Percentiles rank a stretch among this genome's conserved stretches.
Evolutionary conservation across 1,140 invertebrate species (phyloP).

Genomic region (Brachystomella parvula): DNA sequence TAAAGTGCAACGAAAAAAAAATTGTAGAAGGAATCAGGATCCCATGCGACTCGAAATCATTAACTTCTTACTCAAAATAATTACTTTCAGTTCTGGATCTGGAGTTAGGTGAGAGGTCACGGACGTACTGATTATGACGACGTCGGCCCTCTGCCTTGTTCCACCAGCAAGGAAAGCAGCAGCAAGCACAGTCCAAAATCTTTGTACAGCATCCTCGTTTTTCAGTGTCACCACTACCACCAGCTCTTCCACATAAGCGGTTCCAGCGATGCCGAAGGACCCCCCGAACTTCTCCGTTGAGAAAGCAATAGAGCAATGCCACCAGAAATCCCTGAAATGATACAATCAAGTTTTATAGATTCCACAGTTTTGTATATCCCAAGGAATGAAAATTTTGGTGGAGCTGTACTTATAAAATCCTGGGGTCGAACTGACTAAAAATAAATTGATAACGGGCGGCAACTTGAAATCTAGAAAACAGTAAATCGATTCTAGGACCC

Average conservation of each 20-base stretch:
- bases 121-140: slow-evolving; percentile 6
- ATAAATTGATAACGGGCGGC: too few relatives aligned
- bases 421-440: too few relatives aligned
- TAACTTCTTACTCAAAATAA: slow-evolving; percentile 3
- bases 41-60: neutral
- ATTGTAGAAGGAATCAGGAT: neutral
- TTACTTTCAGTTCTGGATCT: slow-evolving; percentile 16
- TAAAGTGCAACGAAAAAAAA: neutral
- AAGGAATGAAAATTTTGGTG: too few relatives aligned
- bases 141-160: neutral
- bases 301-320: slow-evolving; percentile 81
- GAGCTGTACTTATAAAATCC: too few relatives aligned
- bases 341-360: too few relatives aligned
- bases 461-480: too few relatives aligned
- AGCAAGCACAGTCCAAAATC: neutral
- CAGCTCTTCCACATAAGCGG: slow-evolving; percentile 39
- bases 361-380: too few relatives aligned
- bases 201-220: neutral
- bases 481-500: too few relatives aligned
- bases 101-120: slow-evolving; percentile 5
- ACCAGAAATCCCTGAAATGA: slow-evolving; percentile 67
- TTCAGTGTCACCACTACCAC: neutral
- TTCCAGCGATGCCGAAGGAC: slow-evolving; percentile 69
- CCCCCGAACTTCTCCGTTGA: slow-evolving; percentile 84
- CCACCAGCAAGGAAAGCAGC: neutral